Percentiles rank a stretch among this genome's conserved stretches.
phyloP scores from a whole-genome alignment of 1,140 invertebrate genomes.

The Pygmarrhopalites habei region DNA sequence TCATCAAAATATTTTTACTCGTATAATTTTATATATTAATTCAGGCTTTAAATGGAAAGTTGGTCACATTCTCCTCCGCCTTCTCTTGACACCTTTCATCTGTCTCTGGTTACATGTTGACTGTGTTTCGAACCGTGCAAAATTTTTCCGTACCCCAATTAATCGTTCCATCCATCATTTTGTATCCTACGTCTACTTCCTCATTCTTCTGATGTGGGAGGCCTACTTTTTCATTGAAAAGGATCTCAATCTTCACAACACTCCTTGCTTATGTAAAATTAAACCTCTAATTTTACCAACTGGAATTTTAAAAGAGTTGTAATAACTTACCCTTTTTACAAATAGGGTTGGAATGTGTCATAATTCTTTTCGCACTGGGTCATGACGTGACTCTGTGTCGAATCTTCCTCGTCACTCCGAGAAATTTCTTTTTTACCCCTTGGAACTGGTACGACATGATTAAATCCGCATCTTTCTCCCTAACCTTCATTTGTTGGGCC shows the following conservation, averaged over 20 bases:
- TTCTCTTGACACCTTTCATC: background rate
- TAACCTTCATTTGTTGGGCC: background rate
- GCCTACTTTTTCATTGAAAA: background rate
- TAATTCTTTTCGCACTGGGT: background rate
- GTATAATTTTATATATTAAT: too few relatives aligned
- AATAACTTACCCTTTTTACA: too few relatives aligned
- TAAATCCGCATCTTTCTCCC: background rate
- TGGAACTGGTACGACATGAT: constrained; percentile 7
- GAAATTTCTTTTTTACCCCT: background rate
- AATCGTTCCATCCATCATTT: constrained; percentile 4
- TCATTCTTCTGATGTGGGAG: background rate
- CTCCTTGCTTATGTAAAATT: constrained; percentile 3
- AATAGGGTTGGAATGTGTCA: too few relatives aligned
- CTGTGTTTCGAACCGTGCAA: background rate
- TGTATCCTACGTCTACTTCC: constrained; percentile 1
- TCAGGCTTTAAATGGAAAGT: constrained; percentile 5
- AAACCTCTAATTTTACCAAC: too few relatives aligned
- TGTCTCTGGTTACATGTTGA: background rate
- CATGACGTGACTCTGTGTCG: background rate
- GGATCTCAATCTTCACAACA: background rate
- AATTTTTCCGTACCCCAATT: constrained; percentile 5
- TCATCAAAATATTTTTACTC: too few relatives aligned
- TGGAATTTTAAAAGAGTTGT: too few relatives aligned
- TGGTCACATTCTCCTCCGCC: background rate
- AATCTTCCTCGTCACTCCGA: background rate